Base-by-base conservation (phyloP, 2,797 vertebrate species). In the Pachyuromys duprasi region DNA sequence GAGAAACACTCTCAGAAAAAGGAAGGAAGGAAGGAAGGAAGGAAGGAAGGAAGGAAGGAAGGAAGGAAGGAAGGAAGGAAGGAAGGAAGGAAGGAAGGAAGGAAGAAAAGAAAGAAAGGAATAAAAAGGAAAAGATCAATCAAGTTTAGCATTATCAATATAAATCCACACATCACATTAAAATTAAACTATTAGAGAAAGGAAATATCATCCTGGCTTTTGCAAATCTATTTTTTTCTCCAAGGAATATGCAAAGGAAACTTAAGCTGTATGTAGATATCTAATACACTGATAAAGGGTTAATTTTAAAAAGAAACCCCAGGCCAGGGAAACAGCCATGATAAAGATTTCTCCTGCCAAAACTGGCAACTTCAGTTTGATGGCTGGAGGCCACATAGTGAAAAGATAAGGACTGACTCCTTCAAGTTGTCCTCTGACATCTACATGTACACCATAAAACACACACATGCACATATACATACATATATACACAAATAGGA, bases 131-230 rank as follows among this genome's bases (percentile, higher is more conserved):
- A n/a, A n/a, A n/a, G n/a, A n/a, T n/a, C n/a, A n/a, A n/a, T n/a
- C n/a, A n/a, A n/a, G n/a, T n/a, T n/a, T n/a, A n/a, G n/a, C n/a
- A n/a, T n/a, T n/a, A n/a, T n/a, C n/a, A n/a, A n/a, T 6, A 94
- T 62, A 88, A 91, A 26, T 36, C 60, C 42, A 86, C 95, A 49
- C 53, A 65, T 60, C 74, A 57, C 28, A 45, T 18, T 31, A 62
- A 89, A 93, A 33, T 49, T 49, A 65, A 75, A 80, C 36, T 57
- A 75, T 79, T 36, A 55, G 14, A 53, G 67, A 8, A 62, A n/a
- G 9, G 42, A 95, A 94, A 94, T 72, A 0, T 55, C 79, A 63
- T 72, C 82, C 6, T 63, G 89, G 79, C 74, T 55, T 89, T 89
- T 91, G n/a, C 12, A 94, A 88, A 94, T 75, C 36, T 28, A 81